Base-by-base conservation (phyloP, 1,140 invertebrate species). In the Trichonephila clavata region DNA sequence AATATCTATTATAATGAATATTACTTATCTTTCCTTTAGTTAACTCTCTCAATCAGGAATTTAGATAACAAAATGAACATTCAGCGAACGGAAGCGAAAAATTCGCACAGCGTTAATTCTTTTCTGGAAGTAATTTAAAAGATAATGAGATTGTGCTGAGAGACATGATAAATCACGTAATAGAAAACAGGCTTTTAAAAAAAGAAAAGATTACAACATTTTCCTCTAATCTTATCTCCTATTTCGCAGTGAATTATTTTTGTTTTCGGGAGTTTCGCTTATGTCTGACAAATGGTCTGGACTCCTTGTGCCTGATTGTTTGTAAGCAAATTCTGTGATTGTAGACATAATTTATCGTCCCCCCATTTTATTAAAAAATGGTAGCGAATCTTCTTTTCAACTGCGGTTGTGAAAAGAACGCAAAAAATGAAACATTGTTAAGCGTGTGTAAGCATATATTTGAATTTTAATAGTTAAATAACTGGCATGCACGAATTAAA, bases 121-220 rank as follows among this genome's bases (percentile, higher is more conserved):
- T 63, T 57, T 27, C 59, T 27, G 18, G 16, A 61, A 86, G 84
- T 86, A 86, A 86, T 86, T 86, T 86, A 60, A 61, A 86, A 86
- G 84, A n/a, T 86, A 86, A 86, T 86, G 84, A 86, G 84, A 86
- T 86, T 27, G n/a, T n/a, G 60, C 59, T 32, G 4, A 59, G 27
- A 83, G 57, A 61, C n/a, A 3, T 63, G n/a, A 86, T 86, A 86
- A 86, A 86, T 86, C 84, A 86, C 84, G 63, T 61, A 16, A 59
- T n/a, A 13, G 57, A 63, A 63, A 50, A 84, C 39, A 39, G 24
- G 16, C 39, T 39, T 3, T 24, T 32, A 3, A 77, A 61, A 60
- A 86, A 86, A 86, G 84, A 86, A 59, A 59, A 60, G 57, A 84
- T 18, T 84, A 1, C 50, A 20, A 1, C 50, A 20, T 14, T 27